These are phyloP conservation scores for Huso huso DNA, from an alignment of 2,797 vertebrate genomes.

Conservation along the genomic window DNA sequence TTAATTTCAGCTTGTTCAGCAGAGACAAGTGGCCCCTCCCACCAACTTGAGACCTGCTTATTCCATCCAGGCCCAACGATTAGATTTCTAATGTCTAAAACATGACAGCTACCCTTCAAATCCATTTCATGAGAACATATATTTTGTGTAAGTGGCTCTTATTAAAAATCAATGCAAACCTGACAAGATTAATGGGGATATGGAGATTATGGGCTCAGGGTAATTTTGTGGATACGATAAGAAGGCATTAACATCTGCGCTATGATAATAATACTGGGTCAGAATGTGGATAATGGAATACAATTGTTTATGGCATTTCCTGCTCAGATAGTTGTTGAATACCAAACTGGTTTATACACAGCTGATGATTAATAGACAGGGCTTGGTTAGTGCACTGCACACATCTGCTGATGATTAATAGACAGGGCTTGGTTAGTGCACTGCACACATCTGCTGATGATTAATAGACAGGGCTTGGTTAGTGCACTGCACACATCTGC, in stretches of 20 bases:
- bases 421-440: no score
- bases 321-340: constrained; percentile 12
- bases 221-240: constrained; percentile 20
- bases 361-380: constrained; percentile 9
- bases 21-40: no score
- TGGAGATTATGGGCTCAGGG: constrained; percentile 12
- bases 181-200: constrained; percentile 14
- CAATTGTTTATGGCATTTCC: constrained; percentile 15
- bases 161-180: constrained; percentile 18
- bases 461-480: constrained; percentile 4
- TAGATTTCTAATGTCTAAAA: constrained; percentile 15
- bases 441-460: no score
- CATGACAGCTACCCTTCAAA: constrained; percentile 17
- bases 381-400: no score
- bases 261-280: constrained; percentile 12
- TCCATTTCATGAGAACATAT: constrained; percentile 9
- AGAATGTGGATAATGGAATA: constrained; percentile 13
- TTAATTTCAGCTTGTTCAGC: no score
- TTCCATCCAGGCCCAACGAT: constrained; percentile 8
- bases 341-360: neutral
- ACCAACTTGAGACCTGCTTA: no score
- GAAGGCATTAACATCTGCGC: constrained; percentile 14
- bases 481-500: no score
- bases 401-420: no score
- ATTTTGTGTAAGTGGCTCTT: constrained; percentile 10